A percentile compares a stretch with the other conserved stretches of the same genome.
These are phyloP conservation scores for Odontamblyopus rebecca DNA, from an alignment of 2,797 vertebrate genomes.

Conservation along the genomic window DNA sequence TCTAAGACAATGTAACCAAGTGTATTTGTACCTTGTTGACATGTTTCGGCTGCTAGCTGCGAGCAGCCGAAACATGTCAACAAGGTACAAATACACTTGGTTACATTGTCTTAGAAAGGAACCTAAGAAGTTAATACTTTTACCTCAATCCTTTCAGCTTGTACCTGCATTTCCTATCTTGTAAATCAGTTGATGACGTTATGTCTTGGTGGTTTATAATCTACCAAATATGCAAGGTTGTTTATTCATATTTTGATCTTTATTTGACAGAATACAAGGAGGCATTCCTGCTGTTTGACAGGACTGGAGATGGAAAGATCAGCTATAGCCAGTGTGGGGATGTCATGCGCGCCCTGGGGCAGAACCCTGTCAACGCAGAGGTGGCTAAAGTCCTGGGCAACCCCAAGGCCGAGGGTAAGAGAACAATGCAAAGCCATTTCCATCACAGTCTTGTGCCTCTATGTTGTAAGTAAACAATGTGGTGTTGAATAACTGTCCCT, in stretches of 20 bases:
- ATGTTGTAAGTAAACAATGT: background rate
- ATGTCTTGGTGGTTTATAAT: background rate
- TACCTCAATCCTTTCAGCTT: background rate
- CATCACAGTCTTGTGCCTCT: background rate
- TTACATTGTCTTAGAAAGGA: no score
- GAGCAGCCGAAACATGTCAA: no score
- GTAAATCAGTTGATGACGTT: background rate
- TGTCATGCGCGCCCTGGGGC: conserved; percentile 92
- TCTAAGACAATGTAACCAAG: no score
- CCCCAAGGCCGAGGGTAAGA: conserved; percentile 90
- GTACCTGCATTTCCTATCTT: background rate
- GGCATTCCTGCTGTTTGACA: conserved; percentile 93
- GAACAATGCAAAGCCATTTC: background rate
- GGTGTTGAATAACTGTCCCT: background rate
- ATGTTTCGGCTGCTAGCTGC: no score
- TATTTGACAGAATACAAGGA: conserved; percentile 89
- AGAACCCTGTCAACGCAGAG: conserved; percentile 94
- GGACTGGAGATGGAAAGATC: conserved; percentile 92
- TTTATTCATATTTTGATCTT: background rate
- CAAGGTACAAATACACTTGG: no score
- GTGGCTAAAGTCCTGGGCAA: conserved; percentile 95
- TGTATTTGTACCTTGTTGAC: no score
- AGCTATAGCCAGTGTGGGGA: conserved; percentile 90
- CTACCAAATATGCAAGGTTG: background rate
- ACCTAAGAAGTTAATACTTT: no score